A percentile compares a stretch with the other conserved stretches of the same genome.
phyloP scores from a whole-genome alignment of 2,113 vertebrate genomes.

The Tricholaema leucomelas region DNA sequence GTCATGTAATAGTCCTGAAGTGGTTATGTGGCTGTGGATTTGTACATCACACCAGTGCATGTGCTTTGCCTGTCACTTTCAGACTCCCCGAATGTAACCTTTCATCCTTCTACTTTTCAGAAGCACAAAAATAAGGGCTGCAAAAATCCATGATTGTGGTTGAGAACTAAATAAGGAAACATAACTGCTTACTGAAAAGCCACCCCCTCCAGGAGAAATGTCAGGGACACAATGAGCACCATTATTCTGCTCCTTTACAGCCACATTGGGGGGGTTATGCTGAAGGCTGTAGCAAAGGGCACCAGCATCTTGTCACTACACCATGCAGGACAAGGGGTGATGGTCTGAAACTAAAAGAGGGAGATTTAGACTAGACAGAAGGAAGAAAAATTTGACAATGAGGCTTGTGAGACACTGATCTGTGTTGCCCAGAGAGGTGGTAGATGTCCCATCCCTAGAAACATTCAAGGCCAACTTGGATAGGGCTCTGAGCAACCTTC shows the following conservation, averaged over 20 bases:
- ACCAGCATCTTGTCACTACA: not conserved
- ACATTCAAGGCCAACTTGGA: no score
- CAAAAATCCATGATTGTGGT: not conserved
- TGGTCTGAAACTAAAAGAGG: no score
- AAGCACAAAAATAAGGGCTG: not conserved
- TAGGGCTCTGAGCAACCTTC: no score
- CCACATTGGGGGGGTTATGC: not conserved
- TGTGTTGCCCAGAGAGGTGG: no score
- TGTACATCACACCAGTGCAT: not conserved
- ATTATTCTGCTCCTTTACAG: constrained; percentile 17
- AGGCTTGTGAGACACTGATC: no score
- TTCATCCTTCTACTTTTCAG: not conserved
- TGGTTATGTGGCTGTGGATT: not conserved
- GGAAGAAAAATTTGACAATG: no score
- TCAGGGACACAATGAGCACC: constrained; percentile 23
- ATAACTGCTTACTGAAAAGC: not conserved
- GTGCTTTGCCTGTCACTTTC: not conserved
- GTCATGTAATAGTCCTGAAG: not conserved
- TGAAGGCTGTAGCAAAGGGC: constrained; percentile 1
- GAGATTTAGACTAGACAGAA: no score
- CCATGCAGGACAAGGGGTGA: no score
- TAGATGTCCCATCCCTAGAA: no score
- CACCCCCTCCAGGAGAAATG: constrained; percentile 36
- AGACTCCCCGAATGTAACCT: not conserved
- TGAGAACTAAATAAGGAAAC: constrained; percentile 37